Evolutionary conservation across 2,797 vertebrate genomes (phyloP).

Genomic region (Betta splendens): DNA sequence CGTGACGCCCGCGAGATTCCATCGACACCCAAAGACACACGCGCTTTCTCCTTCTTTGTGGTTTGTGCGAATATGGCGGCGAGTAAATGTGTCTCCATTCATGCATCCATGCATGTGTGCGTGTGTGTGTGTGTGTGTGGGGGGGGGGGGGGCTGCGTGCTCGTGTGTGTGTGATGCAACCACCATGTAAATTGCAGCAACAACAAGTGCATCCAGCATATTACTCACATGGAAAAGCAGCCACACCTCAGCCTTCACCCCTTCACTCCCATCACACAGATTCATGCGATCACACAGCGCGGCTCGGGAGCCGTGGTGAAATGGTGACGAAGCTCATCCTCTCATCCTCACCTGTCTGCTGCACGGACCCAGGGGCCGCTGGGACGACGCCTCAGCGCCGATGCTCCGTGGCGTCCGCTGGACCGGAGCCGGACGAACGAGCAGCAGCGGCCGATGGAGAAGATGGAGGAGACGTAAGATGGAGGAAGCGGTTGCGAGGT

Average conservation of each 20-base stretch:
- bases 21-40: conserved; percentile 20
- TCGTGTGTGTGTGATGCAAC: conserved; percentile 59
- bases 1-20: conserved; percentile 31
- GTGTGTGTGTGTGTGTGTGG: conserved; percentile 8
- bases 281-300: not conserved
- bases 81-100: conserved; percentile 32
- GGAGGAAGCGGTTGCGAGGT: conserved; percentile 72
- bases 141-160: conserved; percentile 14
- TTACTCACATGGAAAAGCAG: conserved; percentile 2
- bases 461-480: conserved; percentile 75
- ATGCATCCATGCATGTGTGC: conserved; percentile 24
- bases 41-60: conserved; percentile 4
- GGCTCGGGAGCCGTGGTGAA: conserved; percentile 1
- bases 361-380: conserved; percentile 20
- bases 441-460: conserved; percentile 31
- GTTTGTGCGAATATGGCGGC: conserved; percentile 3
- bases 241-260: conserved; percentile 40
- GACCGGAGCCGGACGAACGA: conserved; percentile 33
- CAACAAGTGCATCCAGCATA: too few species aligned
- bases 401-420: conserved; percentile 32
- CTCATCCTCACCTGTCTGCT: conserved; percentile 61
- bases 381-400: conserved; percentile 25
- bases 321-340: conserved; percentile 15
- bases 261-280: too few species aligned
- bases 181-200: conserved; percentile 51